Conservation (phyloP, 2,113 vertebrate species). For the Atlantisia rogersi region DNA sequence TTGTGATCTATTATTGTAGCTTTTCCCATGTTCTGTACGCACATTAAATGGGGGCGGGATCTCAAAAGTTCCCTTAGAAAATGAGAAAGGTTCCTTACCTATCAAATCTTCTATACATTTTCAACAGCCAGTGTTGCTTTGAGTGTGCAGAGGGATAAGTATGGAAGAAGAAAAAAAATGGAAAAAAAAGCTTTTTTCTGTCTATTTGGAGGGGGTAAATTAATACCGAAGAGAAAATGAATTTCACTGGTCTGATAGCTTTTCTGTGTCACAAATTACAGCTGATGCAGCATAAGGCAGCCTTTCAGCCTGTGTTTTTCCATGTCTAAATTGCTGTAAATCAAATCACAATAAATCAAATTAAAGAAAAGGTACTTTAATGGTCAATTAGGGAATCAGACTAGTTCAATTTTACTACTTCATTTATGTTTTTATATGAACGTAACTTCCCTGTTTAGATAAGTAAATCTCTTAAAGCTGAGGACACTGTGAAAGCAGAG, state of each 20-base stretch:
- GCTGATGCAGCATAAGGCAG: background rate
- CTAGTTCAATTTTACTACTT: background rate
- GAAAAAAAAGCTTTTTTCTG: background rate
- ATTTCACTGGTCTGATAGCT: background rate
- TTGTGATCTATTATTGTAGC: background rate
- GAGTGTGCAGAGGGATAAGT: background rate
- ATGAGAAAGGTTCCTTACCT: background rate
- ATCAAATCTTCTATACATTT: background rate
- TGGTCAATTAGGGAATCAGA: background rate
- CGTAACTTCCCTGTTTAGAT: background rate
- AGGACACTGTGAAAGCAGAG: background rate
- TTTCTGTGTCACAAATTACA: background rate
- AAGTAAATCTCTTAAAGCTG: background rate
- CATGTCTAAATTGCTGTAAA: background rate
- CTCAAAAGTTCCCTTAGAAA: background rate
- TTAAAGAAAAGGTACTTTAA: background rate
- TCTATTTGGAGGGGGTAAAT: background rate
- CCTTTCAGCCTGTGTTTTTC: background rate
- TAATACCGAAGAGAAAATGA: background rate
- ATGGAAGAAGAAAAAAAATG: fast-evolving
- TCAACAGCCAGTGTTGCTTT: background rate
- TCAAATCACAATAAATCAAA: background rate
- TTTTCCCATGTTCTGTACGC: background rate
- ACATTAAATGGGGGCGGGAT: background rate
- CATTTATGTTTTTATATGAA: background rate